A percentile compares a stretch with the other conserved stretches of the same genome.
Conservation (phyloP, 2,888 invertebrate species). For the Microctonus hyperodae region DNA sequence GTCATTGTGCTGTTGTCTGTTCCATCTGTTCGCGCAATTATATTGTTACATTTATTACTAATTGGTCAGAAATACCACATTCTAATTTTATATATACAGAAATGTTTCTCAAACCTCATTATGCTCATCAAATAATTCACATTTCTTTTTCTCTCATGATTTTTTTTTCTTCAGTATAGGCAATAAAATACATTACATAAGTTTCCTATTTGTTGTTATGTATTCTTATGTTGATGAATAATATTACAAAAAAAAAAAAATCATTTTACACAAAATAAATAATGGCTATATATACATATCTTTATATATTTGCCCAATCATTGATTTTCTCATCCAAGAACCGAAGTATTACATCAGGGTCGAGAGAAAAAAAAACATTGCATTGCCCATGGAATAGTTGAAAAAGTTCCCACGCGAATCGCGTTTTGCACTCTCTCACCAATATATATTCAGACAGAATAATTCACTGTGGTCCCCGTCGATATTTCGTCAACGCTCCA, state of each 20-base stretch:
- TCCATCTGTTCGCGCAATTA: constrained; percentile 43
- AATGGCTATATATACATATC: background rate
- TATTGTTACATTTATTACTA: constrained; percentile 49
- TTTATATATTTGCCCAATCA: constrained; percentile 3
- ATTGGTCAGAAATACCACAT: too few relatives aligned
- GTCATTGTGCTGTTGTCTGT: constrained; percentile 15
- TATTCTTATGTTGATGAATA: background rate
- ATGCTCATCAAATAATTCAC: too few relatives aligned
- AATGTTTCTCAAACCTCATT: too few relatives aligned
- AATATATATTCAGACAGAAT: constrained; percentile 20
- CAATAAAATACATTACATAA: background rate
- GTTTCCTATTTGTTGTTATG: background rate
- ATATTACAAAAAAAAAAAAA: background rate
- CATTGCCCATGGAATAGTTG: constrained; percentile 37
- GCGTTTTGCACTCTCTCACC: constrained; percentile 40
- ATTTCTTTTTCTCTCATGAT: too few relatives aligned
- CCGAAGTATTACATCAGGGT: constrained; percentile 16
- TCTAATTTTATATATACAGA: too few relatives aligned
- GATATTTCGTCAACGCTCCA: constrained; percentile 41
- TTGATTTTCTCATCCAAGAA: constrained; percentile 5
- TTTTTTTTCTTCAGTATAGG: too few relatives aligned
- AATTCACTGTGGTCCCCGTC: constrained; percentile 32
- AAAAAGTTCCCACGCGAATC: constrained; percentile 46
- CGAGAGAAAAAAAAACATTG: constrained; percentile 31
- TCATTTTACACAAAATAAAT: background rate